Evolutionary conservation across 2,888 invertebrate species (phyloP).

Genomic region (Diabrotica balteata): DNA sequence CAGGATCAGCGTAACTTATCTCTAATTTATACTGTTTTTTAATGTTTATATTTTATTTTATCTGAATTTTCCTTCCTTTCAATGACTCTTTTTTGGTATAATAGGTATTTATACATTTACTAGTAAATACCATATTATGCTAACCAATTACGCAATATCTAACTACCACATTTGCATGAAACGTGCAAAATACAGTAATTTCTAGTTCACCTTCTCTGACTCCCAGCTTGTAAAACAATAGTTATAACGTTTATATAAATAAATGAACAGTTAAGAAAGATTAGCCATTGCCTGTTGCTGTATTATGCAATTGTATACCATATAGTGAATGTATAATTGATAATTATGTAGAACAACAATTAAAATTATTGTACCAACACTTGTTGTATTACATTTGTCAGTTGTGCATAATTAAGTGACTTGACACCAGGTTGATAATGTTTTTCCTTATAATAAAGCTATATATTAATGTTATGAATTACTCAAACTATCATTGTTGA

Average conservation of each 20-base stretch:
- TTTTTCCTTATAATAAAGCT: too few species aligned
- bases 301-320: slow-evolving; percentile 28
- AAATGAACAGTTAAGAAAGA: slow-evolving; percentile 28
- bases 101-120: neutral
- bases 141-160: neutral
- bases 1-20: too few species aligned
- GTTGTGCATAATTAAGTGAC: slow-evolving; percentile 8
- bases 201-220: slow-evolving; percentile 7
- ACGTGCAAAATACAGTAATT: neutral
- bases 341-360: slow-evolving; percentile 30
- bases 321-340: slow-evolving; percentile 27
- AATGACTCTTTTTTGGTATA: neutral
- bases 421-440: slow-evolving; percentile 3
- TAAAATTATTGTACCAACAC: slow-evolving; percentile 29
- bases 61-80: neutral
- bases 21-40: too few species aligned
- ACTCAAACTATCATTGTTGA: too few species aligned
- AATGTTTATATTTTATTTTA: too few species aligned
- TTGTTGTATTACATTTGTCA: slow-evolving; percentile 15
- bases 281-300: slow-evolving; percentile 18
- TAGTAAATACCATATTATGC: neutral
- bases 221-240: slow-evolving; percentile 17
- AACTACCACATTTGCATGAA: neutral
- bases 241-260: slow-evolving; percentile 25
- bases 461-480: too few species aligned